Conservation (phyloP, 2,888 invertebrate species). For the Mylabris sibirica region DNA sequence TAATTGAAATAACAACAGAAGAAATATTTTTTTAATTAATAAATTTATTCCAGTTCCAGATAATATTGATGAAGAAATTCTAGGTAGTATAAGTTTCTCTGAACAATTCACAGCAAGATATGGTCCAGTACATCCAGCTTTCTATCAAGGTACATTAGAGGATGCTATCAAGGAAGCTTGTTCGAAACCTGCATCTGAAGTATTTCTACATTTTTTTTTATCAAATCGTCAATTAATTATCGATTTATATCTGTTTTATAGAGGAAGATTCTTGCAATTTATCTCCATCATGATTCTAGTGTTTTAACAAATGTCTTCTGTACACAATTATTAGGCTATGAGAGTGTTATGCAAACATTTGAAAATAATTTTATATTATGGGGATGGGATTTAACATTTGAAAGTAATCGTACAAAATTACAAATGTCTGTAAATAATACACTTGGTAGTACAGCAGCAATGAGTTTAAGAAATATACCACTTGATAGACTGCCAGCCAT, state of each 20-base stretch:
- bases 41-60: constrained; percentile 81
- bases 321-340: constrained; percentile 90
- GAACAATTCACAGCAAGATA: constrained; percentile 86
- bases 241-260: constrained; percentile 56
- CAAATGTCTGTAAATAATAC: constrained; percentile 77
- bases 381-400: constrained; percentile 96
- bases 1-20: constrained; percentile 58
- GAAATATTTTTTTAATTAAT: neutral
- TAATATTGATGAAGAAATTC: constrained; percentile 82
- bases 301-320: constrained; percentile 97
- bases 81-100: constrained; percentile 86
- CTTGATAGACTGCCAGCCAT: constrained; percentile 87
- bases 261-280: constrained; percentile 92
- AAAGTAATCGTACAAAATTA: constrained; percentile 83
- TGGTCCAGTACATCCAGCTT: constrained; percentile 86
- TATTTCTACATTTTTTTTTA: constrained; percentile 54
- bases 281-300: constrained; percentile 95
- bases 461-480: constrained; percentile 84
- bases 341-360: constrained; percentile 88
- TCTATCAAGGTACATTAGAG: constrained; percentile 90
- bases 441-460: constrained; percentile 83
- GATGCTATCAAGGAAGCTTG: constrained; percentile 92
- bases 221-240: neutral
- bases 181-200: constrained; percentile 88
- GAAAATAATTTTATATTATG: constrained; percentile 91